Percentiles rank a stretch among this genome's conserved stretches.
Conservation (phyloP, 2,888 invertebrate species). For the Pseudoips prasinana region DNA sequence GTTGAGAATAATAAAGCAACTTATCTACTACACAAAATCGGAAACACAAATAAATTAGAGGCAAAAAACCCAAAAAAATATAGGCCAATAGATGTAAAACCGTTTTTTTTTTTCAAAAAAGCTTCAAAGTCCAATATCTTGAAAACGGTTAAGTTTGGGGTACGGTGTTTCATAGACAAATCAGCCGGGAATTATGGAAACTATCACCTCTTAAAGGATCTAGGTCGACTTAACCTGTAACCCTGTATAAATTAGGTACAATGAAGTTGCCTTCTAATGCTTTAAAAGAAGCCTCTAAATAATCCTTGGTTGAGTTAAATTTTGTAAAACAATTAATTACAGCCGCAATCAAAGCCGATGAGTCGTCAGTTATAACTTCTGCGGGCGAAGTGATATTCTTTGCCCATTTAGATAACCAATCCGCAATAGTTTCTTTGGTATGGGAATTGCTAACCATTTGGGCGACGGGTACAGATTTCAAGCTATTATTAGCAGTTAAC, state of each 20-base stretch:
- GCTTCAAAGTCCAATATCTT: too few species aligned
- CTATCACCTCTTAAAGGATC: too few species aligned
- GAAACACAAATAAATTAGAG: too few species aligned
- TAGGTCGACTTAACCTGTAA: too few species aligned
- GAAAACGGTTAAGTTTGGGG: too few species aligned
- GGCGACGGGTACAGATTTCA: constrained; percentile 14
- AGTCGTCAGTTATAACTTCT: constrained; percentile 17
- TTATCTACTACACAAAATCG: too few species aligned
- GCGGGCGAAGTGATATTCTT: constrained; percentile 15
- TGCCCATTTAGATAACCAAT: constrained; percentile 17
- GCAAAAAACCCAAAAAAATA: too few species aligned
- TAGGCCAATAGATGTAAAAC: too few species aligned
- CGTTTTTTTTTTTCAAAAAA: too few species aligned
- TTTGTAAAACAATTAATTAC: constrained; percentile 14
- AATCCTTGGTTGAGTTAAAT: constrained; percentile 15
- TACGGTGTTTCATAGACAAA: too few species aligned
- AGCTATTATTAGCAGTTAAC: constrained; percentile 14
- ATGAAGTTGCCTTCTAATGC: constrained; percentile 15
- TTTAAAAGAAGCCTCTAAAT: constrained; percentile 17
- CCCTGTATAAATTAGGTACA: constrained; percentile 16
- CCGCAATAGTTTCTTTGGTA: constrained; percentile 14
- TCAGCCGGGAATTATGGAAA: too few species aligned
- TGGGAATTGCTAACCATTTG: constrained; percentile 16
- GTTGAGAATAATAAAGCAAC: too few species aligned
- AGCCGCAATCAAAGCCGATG: constrained; percentile 17